Base-by-base conservation (phyloP, 1,140 invertebrate species). In the Aplysia californica region DNA sequence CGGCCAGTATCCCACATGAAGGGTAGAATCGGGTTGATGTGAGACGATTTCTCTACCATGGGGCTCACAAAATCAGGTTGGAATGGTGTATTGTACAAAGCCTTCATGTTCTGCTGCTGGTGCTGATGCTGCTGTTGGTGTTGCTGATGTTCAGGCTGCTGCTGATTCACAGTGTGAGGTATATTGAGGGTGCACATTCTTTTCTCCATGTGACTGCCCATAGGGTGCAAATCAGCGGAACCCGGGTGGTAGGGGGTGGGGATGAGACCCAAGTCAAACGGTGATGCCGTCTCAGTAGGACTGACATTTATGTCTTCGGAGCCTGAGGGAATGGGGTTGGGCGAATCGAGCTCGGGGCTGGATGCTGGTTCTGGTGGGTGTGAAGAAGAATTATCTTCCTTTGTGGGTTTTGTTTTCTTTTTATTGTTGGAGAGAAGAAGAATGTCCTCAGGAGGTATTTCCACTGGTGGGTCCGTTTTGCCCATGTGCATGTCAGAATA, bases 401-500 rank as follows among this genome's bases (percentile, higher is more conserved):
- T 44, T 10, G 31, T 2, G 15, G 10, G 35, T 71, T 56, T 6
- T 58, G 38, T 21, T 21, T 35, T 56, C 44, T 44, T 41, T n/a
- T n/a, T n/a, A 20, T 68, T 39, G 18, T 39, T 68, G 39, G 15
- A 38, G 2, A 35, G 23, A 1, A n/a, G 31, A 29, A 71, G 23
- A 31, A 71, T 23, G 26, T 20, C 26, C 15, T 71, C 68, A 4
- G 68, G 68, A 1, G 68, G 68, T 18, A 71, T 35, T 35, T 35
- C 68, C 29, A 71, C 50, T 1, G 68, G 67, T 5, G 68, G 3
- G 18, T 71, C 29, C 1, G 39, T 73, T 41, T 73, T 61, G 29
- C 64, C 70, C 31, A 61, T 73, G 29, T 73, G 36, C 55, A 73
- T 73, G 18, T 64, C 55, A 36, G 56, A 36, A 23, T 23, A 61